Conservation (phyloP, 92 coral and sea anemone genomes). For the Hydrozoanthus gracilis region DNA sequence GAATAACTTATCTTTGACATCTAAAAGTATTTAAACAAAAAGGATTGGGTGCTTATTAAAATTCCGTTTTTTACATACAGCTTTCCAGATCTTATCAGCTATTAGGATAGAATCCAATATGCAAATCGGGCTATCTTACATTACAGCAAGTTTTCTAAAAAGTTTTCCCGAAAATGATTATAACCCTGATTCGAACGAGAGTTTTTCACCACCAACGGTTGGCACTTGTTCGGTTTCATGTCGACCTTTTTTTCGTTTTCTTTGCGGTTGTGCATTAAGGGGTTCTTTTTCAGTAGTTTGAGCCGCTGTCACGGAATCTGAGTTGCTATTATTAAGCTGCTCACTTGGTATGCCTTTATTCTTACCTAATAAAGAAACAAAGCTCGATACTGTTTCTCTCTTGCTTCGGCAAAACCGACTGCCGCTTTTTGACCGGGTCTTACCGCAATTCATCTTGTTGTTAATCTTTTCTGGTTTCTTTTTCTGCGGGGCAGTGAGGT, state of each 20-base stretch:
- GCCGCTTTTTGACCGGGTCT: not conserved
- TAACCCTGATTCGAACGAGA: conserved; percentile 15
- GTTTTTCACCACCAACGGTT: not conserved
- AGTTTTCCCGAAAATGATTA: not conserved
- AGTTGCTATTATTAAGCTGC: not conserved
- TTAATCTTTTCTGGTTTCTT: not conserved
- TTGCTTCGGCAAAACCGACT: not conserved
- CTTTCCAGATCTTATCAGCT: conserved; percentile 3
- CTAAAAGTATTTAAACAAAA: not conserved
- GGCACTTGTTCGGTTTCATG: not conserved
- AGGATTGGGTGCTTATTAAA: not conserved
- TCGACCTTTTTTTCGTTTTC: conserved; percentile 25
- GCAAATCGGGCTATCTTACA: not conserved
- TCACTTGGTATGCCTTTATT: not conserved
- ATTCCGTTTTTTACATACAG: not conserved
- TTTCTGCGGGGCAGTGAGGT: not conserved
- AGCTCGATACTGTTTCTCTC: conserved; percentile 12
- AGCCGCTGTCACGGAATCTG: conserved; percentile 16
- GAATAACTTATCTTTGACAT: not conserved
- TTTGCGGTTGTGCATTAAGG: not conserved
- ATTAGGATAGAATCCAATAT: not conserved
- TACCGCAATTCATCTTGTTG: not conserved
- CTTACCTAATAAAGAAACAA: conserved; percentile 12
- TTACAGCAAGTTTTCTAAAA: not conserved
- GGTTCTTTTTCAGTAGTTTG: not conserved